These are phyloP conservation scores for Callithrix jacchus DNA, from an alignment of 2,113 vertebrate genomes.

Conservation along the genomic window DNA sequence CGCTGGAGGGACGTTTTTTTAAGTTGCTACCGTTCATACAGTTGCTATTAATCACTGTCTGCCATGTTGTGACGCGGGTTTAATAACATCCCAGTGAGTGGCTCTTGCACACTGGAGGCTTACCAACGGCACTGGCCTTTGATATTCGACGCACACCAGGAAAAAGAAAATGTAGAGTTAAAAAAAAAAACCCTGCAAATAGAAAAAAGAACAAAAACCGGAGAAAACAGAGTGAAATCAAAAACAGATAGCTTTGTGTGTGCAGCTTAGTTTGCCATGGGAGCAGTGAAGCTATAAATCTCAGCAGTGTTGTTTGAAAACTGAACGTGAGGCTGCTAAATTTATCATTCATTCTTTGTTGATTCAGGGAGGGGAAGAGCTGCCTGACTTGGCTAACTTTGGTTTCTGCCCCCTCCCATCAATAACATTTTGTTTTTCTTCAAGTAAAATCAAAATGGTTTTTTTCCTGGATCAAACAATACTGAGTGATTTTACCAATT, in stretches of 20 bases:
- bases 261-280: slow-evolving; percentile 89
- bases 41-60: slow-evolving; percentile 86
- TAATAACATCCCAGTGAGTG: slow-evolving; percentile 89
- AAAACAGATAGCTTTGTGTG: slow-evolving; percentile 90
- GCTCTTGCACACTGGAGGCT: slow-evolving; percentile 88
- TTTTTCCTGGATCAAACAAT: slow-evolving; percentile 73
- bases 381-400: slow-evolving; percentile 82
- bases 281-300: slow-evolving; percentile 89
- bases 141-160: slow-evolving; percentile 93
- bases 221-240: slow-evolving; percentile 87
- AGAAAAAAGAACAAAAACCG: slow-evolving; percentile 86
- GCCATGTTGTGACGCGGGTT: slow-evolving; percentile 85
- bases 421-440: slow-evolving; percentile 67
- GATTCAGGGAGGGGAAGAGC: slow-evolving; percentile 79
- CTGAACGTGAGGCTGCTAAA: slow-evolving; percentile 84
- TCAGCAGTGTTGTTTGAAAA: slow-evolving; percentile 88
- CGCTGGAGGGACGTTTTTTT: slow-evolving; percentile 76
- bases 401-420: slow-evolving; percentile 67
- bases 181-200: slow-evolving; percentile 80
- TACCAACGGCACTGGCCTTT: slow-evolving; percentile 89
- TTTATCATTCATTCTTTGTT: slow-evolving; percentile 86
- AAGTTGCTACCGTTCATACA: slow-evolving; percentile 84
- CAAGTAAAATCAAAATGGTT: slow-evolving; percentile 71
- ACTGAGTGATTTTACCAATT: slow-evolving; percentile 69
- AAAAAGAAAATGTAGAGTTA: slow-evolving; percentile 90